Evolutionary conservation across 2,888 invertebrate genomes (phyloP), one percentile per base, ranked within the genome.

Genomic region (Tenthredo notha): DNA sequence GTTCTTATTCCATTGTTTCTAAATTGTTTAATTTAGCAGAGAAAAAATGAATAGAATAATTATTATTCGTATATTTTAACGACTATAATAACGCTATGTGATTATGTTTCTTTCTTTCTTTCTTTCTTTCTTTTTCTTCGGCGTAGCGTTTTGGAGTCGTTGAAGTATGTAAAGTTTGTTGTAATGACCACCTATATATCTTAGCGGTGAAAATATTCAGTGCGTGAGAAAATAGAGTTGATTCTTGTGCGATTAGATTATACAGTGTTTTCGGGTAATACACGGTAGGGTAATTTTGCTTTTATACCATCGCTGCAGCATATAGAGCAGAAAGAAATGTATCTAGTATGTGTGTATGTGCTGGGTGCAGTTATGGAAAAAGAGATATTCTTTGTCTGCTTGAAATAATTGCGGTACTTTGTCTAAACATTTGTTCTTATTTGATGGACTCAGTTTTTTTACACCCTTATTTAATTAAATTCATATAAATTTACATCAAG

Each of bases 301-400:
- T n/a, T 33, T 29, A 18, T 12, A 29, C n/a, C 25, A 50, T 54
- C 3, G 47, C 40, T n/a, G 33, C 15, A 33, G 40, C 80, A 80
- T 80, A 40, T 80, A 80, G 80, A 80, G 80, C 80, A 80, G 80
- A 80, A 80, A 80, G 61, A 61, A 61, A 61, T 61, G 80, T 80
- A 25, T 40, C 7, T 29, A 33, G 18, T 77, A 77, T 12, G 47
- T 5, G 47, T 5, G 7, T 18, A 4, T 33, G 72, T 37, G 21
- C n/a, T 43, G n/a, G 40, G 21, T 74, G 58, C 80, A 61, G 58
- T 37, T 80, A 77, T 54, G 77, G 77, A 77, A 77, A 77, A 77
- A 77, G 29, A 77, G 77, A 77, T 47, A 50, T 77, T 77, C 50
- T 50, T 54, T 54, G 50, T 29, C 77, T 77, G 21, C 77, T 77